Conservation (phyloP, 2,888 invertebrate genomes). For the Apamea epomidion region DNA sequence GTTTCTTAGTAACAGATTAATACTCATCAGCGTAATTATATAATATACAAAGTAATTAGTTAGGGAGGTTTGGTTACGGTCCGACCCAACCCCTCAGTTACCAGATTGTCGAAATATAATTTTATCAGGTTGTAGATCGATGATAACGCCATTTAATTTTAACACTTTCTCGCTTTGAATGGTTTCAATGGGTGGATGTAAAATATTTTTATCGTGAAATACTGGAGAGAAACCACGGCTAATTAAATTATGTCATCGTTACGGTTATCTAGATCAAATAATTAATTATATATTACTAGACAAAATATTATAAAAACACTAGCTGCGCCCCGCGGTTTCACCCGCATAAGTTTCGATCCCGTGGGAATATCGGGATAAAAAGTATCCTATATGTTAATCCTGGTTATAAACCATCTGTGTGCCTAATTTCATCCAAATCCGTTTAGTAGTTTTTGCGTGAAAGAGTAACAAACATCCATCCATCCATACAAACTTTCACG, state of each 20-base stretch:
- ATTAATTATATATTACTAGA: no score
- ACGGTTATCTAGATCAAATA: neutral
- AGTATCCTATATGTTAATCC: no score
- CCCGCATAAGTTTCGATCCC: no score
- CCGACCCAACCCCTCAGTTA: constrained; percentile 1
- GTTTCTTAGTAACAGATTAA: constrained; percentile 20
- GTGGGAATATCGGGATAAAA: no score
- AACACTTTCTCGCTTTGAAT: constrained; percentile 8
- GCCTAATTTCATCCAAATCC: no score
- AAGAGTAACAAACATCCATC: no score
- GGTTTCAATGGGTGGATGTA: neutral
- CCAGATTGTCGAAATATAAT: constrained; percentile 21
- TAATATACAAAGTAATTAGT: constrained; percentile 38
- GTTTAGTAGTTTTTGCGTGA: no score
- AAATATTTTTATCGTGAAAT: neutral
- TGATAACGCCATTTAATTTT: neutral
- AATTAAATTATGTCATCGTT: neutral
- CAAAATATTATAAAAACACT: no score
- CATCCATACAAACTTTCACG: no score
- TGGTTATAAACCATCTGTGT: no score
- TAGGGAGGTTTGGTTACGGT: constrained; percentile 1
- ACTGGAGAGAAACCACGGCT: no score
- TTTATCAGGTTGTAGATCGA: constrained; percentile 20
- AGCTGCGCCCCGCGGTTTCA: no score
- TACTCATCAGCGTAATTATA: constrained; percentile 19